Evolutionary conservation across 2,113 vertebrate species (phyloP).

Genomic region (Tichodroma muraria): DNA sequence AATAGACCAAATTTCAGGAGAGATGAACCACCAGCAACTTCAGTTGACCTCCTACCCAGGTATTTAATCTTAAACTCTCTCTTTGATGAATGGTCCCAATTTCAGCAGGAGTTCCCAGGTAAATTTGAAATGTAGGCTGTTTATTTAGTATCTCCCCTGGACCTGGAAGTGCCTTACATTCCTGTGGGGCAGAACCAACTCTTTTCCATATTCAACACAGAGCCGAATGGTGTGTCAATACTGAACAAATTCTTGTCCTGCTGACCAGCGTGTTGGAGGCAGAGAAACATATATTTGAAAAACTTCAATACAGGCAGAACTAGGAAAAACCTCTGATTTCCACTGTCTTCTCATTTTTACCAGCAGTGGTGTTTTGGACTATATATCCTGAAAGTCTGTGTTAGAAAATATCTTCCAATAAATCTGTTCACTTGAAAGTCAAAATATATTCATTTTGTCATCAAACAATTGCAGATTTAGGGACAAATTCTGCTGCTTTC

Average conservation of each 20-base stretch:
- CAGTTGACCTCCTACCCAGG: background rate
- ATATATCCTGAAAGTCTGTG: background rate
- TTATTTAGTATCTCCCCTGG: background rate
- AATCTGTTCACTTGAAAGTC: background rate
- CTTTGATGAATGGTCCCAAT: background rate
- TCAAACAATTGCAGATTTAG: background rate
- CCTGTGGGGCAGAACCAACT: background rate
- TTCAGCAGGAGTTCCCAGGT: conserved; percentile 7
- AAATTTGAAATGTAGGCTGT: background rate
- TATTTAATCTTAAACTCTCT: background rate
- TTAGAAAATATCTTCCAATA: background rate
- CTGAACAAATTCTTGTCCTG: background rate
- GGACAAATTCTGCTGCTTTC: background rate
- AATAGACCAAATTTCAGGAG: background rate
- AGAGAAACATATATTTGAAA: background rate
- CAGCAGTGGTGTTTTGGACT: background rate
- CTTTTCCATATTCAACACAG: background rate
- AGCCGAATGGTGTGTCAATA: background rate
- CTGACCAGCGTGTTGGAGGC: background rate
- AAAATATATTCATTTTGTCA: background rate
- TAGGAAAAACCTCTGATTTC: background rate
- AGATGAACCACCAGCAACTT: background rate
- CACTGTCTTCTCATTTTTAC: background rate
- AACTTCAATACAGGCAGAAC: background rate
- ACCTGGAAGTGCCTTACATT: conserved; percentile 21